Percentiles rank a stretch among this genome's conserved stretches.
phyloP scores from a whole-genome alignment of 2,888 invertebrate genomes.

The Leptothorax acervorum region DNA sequence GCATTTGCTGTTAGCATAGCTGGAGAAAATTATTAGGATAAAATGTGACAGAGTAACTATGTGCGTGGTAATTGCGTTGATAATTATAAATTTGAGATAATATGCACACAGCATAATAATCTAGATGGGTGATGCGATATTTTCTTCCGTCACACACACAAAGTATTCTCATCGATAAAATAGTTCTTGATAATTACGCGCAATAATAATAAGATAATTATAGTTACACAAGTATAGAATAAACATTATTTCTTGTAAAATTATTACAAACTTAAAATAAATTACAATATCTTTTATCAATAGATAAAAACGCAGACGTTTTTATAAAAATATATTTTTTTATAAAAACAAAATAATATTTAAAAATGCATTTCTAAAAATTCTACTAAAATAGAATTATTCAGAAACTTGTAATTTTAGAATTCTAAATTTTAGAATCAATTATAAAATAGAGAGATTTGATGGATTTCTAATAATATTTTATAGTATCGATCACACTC shows the following conservation, averaged over 20 bases:
- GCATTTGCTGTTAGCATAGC: neutral
- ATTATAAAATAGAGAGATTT: neutral
- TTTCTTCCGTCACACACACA: neutral
- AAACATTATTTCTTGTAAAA: neutral
- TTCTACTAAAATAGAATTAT: neutral
- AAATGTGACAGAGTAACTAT: neutral
- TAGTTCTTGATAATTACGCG: neutral
- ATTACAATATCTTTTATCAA: neutral
- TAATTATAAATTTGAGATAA: slow-evolving; percentile 15
- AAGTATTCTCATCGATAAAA: slow-evolving; percentile 11
- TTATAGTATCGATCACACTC: neutral
- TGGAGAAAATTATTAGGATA: slow-evolving; percentile 4
- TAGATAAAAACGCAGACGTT: neutral
- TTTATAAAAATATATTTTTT: neutral
- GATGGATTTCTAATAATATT: neutral
- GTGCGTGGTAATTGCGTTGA: neutral
- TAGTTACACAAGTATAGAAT: neutral
- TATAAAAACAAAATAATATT: neutral
- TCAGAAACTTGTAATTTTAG: neutral
- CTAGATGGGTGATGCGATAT: neutral
- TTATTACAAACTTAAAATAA: neutral
- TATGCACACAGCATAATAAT: slow-evolving; percentile 4
- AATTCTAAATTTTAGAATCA: neutral
- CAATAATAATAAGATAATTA: slow-evolving; percentile 2
- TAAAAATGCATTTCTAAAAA: neutral